Evolutionary conservation across 2,113 vertebrate genomes (phyloP), one percentile per base, ranked within the genome.

Genomic region (Apaloderma vittatum): DNA sequence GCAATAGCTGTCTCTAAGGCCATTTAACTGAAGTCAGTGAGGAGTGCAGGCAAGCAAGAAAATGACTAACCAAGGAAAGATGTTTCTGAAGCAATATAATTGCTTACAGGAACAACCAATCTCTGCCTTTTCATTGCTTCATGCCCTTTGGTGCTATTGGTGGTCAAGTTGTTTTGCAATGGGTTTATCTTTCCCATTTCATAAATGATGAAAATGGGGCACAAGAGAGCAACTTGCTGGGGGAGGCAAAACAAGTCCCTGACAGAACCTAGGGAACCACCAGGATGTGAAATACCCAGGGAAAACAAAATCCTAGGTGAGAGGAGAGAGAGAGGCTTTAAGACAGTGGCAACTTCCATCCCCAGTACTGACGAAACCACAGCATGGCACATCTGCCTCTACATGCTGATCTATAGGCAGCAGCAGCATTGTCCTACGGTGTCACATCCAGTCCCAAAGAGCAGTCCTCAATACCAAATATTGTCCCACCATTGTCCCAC

Each of bases 141-240:
- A 1, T 78, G 61, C 65, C 82, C 70, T 83, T 67, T 43, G 59
- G 95, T 7, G 3, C 11, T 92, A 83, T 77, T 72, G 57, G 61
- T 93, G 88, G 72, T 88, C 82, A 88, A 77, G 37, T 26, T 71
- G 61, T 84, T 93, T 89, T 92, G 90, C 79, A 94, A 94, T 36
- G n/a, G 21, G 7, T 88, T 96, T 92, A 83, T 90, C 91, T 84
- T 55, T 62, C 32, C 6, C 14, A 24, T 73, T 93, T 86, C 76
- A 84, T 37, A 91, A 86, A 78, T 54, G 43, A 93, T 27, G 54
- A 95, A 93, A 95, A 75, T 0, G 8, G 84, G 40, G 6, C 52
- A 62, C 36, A 46, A 20, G 34, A 82, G 21, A 86, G 3, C 21
- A 76, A 20, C 27, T 76, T 79, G 21, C 46, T 79, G 49, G 16